Evolutionary conservation across 1,140 invertebrate genomes (phyloP), one percentile per base, ranked within the genome.

Genomic region (Monomorium pharaonis): DNA sequence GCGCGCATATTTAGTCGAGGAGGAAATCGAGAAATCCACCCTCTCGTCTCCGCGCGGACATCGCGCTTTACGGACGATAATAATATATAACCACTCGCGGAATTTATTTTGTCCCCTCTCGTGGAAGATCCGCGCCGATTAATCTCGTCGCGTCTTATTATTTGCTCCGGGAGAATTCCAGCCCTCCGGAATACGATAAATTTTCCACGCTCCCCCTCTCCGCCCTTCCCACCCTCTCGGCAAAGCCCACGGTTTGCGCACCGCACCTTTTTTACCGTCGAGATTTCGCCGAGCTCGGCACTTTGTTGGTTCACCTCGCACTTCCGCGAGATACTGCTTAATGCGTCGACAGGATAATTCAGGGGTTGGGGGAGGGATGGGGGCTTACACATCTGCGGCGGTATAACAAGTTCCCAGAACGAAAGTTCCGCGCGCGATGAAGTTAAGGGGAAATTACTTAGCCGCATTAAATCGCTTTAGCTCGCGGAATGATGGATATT

Each of bases 291-390:
- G 74, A 62, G 72, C 83, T 58, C 67, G 18, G 58, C 70, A 65
- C 60, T 76, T 80, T 84, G 83, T 76, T 76, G 74, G 47, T 76
- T 77, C 74, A 77, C 74, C 49, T 78, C 58, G 70, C 70, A 65
- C 49, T 84, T 65, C 60, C 60, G 16, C 33, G 12, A 47, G 83
- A 65, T 84, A 75, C 60, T 75, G 44, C 44, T 84, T 75, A 76
- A 84, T 77, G 70, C 83, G 83, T 84, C 83, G 83, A 84, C 83
- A 84, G 83, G 83, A 78, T 84, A 77, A 84, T 84, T 84, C 58
- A 78, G 58, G 37, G n/a, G n/a, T n/a, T n/a, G n/a, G n/a, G n/a
- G n/a, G n/a, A n/a, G n/a, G n/a, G n/a, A n/a, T n/a, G n/a, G n/a
- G 74, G 63, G 83, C 56, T 77, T 84, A 77, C 83, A 76, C 83